Evolutionary conservation across 1,140 invertebrate genomes (phyloP).

Genomic region (Cylas formicarius): DNA sequence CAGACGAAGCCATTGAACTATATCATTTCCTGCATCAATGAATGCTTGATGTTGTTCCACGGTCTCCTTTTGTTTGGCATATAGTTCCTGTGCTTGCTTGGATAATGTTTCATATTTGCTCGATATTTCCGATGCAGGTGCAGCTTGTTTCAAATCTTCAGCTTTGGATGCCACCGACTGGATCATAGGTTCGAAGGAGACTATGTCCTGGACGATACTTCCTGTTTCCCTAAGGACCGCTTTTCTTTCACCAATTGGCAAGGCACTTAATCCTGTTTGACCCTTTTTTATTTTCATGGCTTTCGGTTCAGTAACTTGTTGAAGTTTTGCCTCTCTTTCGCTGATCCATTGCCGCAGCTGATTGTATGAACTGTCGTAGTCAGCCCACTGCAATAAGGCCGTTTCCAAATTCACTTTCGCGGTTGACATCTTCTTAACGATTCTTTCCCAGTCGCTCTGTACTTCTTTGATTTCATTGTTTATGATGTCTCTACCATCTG

Average conservation of each 20-base stretch:
- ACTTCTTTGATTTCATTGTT: slow-evolving; percentile 82
- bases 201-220: slow-evolving; percentile 90
- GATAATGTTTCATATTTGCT: slow-evolving; percentile 84
- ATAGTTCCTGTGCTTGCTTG: slow-evolving; percentile 81
- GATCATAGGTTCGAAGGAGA: slow-evolving; percentile 92
- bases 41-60: slow-evolving; percentile 86
- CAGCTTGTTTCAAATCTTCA: slow-evolving; percentile 78
- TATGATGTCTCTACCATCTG: slow-evolving; percentile 82
- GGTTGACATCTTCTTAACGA: slow-evolving; percentile 87
- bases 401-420: slow-evolving; percentile 90
- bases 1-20: slow-evolving; percentile 82
- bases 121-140: slow-evolving; percentile 80
- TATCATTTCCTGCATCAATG: slow-evolving; percentile 84
- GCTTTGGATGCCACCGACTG: slow-evolving; percentile 87
- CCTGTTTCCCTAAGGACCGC: slow-evolving; percentile 84
- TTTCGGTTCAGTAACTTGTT: slow-evolving; percentile 84
- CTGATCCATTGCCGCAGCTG: slow-evolving; percentile 93
- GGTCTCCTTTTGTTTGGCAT: slow-evolving; percentile 84
- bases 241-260: slow-evolving; percentile 77
- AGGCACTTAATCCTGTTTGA: slow-evolving; percentile 56
- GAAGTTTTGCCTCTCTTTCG: slow-evolving; percentile 87
- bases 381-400: slow-evolving; percentile 88
- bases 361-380: slow-evolving; percentile 85
- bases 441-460: slow-evolving; percentile 86
- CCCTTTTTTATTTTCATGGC: slow-evolving; percentile 66